These are phyloP conservation scores for Sander vitreus DNA, from an alignment of 2,113 vertebrate genomes.

Conservation along the genomic window DNA sequence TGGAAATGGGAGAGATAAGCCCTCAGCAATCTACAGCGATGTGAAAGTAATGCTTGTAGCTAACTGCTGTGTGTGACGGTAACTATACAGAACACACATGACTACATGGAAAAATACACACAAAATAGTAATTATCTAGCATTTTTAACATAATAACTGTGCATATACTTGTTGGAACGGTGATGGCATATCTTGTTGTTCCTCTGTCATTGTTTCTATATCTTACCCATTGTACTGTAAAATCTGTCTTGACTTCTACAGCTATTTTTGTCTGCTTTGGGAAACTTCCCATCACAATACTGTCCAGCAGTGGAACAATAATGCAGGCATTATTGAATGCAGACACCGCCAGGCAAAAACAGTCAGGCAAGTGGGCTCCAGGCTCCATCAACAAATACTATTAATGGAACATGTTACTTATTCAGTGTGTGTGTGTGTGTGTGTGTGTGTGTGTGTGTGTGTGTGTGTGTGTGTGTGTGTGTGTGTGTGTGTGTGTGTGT, in stretches of 20 bases:
- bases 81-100: not conserved
- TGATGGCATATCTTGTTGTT: constrained; percentile 10
- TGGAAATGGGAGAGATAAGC: constrained; percentile 41
- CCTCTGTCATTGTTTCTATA: constrained; percentile 44
- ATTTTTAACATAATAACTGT: constrained; percentile 6
- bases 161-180: not conserved
- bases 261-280: constrained; percentile 54
- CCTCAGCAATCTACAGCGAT: constrained; percentile 6
- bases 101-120: not conserved
- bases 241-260: constrained; percentile 30
- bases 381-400: constrained; percentile 60
- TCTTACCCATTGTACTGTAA: constrained; percentile 47
- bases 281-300: constrained; percentile 53
- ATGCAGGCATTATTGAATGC: constrained; percentile 42
- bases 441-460: too few species aligned
- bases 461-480: too few species aligned
- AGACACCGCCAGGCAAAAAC: constrained; percentile 23
- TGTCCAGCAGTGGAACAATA: constrained; percentile 48
- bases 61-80: not conserved
- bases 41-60: constrained; percentile 2
- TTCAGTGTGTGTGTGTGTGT: not conserved
- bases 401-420: constrained; percentile 35
- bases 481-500: too few species aligned
- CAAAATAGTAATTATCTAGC: not conserved
- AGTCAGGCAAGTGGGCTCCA: constrained; percentile 45